Base-by-base conservation (phyloP, 2,888 invertebrate species). In the Argyra leucocephala region DNA sequence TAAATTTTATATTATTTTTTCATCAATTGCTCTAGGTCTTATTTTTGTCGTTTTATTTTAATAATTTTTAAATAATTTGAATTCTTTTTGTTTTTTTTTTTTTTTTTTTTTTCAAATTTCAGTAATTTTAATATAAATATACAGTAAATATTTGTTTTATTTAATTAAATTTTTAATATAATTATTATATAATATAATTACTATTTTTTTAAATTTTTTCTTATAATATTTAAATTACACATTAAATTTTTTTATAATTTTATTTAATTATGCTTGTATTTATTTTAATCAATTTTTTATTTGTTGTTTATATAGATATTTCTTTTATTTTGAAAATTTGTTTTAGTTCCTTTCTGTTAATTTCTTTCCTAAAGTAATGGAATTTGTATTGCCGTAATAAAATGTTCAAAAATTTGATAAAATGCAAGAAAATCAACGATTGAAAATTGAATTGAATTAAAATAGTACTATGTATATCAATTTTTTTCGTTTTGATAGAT, bases 191-290 rank as follows among this genome's bases (percentile, higher is more conserved):
- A 31, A 31, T 31, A 31, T 48, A 48, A 48, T 48, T 48, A 48
- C 48, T 48, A 48, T 48, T 48, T n/a, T 26, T 48, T 48, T n/a
- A 48, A 48, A n/a, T n/a, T 31, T 48, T 48, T 48, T 18, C 48
- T 48, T 48, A 48, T 48, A 48, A 48, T 48, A 48, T 48, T 48
- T 48, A 48, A 48, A 48, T 48, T 48, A 48, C 48, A 48, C 48
- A 48, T 48, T 48, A 48, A 48, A 48, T 9, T 48, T 15, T 31
- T 48, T 48, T 48, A 3, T 18, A 48, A 18, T 48, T 48, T 48
- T 48, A 7, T 48, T 48, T 18, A 18, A 48, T n/a, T n/a, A n/a
- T n/a, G n/a, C n/a, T n/a, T n/a, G n/a, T n/a, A n/a, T 48, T 48
- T 48, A 48, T 18, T 48, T 48, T 12, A 31, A 31, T 10, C 9